Conservation (phyloP, 2,797 vertebrate genomes). For the Sebastes cheni region DNA sequence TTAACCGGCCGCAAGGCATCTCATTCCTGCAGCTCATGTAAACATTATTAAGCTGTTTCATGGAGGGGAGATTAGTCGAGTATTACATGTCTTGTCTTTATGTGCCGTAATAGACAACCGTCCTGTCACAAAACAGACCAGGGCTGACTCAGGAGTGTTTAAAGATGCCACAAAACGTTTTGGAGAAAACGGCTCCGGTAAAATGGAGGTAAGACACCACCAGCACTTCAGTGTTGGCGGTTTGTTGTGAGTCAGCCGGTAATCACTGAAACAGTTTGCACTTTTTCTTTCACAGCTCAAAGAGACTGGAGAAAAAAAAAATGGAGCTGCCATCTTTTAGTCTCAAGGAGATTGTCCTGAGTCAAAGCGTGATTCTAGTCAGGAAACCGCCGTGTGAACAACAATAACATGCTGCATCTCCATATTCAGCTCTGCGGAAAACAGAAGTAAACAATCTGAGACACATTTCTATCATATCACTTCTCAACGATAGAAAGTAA, state of each 20-base stretch:
- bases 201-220: slow-evolving; percentile 35
- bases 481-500: background rate
- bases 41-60: slow-evolving; percentile 20
- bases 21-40: slow-evolving; percentile 24
- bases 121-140: background rate
- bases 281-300: slow-evolving; percentile 48
- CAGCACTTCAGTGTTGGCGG: slow-evolving; percentile 21
- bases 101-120: slow-evolving; percentile 13
- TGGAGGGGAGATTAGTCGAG: background rate
- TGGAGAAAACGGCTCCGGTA: slow-evolving; percentile 1
- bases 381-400: slow-evolving; percentile 27
- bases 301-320: slow-evolving; percentile 38
- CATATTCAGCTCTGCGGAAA: slow-evolving; percentile 7
- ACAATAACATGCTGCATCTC: slow-evolving; percentile 29
- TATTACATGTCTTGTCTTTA: background rate
- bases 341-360: slow-evolving; percentile 40
- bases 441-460: slow-evolving; percentile 7
- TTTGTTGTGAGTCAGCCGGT: slow-evolving; percentile 44
- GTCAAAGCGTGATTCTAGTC: slow-evolving; percentile 29
- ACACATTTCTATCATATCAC: slow-evolving; percentile 2
- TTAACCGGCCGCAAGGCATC: background rate
- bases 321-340: slow-evolving; percentile 18
- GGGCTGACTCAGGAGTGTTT: slow-evolving; percentile 11
- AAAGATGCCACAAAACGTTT: slow-evolving; percentile 30
- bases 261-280: slow-evolving; percentile 59